These are phyloP conservation scores for Hyaena hyaena DNA, from an alignment of 2,113 vertebrate species.

Conservation along the genomic window DNA sequence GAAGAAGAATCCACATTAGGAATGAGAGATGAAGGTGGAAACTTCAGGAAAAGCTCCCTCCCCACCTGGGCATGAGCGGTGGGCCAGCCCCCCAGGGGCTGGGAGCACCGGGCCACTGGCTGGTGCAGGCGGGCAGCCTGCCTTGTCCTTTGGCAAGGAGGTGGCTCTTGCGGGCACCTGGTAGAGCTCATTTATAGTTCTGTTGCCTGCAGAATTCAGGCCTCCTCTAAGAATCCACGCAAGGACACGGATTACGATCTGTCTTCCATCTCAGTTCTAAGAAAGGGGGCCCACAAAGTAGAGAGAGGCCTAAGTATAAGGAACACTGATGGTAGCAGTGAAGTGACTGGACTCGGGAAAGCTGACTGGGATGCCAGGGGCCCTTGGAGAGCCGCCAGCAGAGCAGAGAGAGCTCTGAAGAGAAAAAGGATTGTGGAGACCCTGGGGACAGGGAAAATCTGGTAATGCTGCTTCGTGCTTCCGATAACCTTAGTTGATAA, in stretches of 20 bases:
- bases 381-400: fast-evolving
- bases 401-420: not conserved
- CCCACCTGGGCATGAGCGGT: fast-evolving
- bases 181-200: not conserved
- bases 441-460: not conserved
- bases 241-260: not conserved
- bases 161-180: not conserved
- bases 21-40: not conserved
- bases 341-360: not conserved
- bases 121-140: not conserved
- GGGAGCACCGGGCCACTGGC: not conserved
- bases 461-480: not conserved
- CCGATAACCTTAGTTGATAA: not conserved
- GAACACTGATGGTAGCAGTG: not conserved
- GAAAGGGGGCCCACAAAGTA: not conserved
- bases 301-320: not conserved
- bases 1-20: not conserved
- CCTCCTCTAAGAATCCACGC: not conserved
- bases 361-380: not conserved
- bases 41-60: not conserved
- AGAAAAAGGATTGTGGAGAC: not conserved
- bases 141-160: fast-evolving
- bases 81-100: no score
- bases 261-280: not conserved
- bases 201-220: not conserved